These are phyloP conservation scores for Acanthurus leucopareius DNA, from an alignment of 2,797 vertebrate genomes.

Conservation along the genomic window DNA sequence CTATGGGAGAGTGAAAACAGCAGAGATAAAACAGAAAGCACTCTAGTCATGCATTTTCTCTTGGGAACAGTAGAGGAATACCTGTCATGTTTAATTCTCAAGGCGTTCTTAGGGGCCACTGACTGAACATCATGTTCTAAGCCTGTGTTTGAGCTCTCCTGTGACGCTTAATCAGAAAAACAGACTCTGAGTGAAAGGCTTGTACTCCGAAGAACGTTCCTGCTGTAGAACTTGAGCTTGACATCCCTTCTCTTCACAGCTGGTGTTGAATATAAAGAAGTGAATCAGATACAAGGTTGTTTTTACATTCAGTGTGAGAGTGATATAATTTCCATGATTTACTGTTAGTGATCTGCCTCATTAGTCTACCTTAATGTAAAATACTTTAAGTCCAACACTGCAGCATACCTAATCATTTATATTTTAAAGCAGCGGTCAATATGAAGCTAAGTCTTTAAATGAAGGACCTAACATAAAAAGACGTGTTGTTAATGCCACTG, in stretches of 20 bases:
- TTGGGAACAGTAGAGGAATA: slow-evolving; percentile 33
- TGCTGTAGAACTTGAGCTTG: background rate
- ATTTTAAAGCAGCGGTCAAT: background rate
- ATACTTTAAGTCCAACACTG: background rate
- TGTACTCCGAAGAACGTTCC: background rate
- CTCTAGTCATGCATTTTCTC: slow-evolving; percentile 25
- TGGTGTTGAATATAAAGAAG: slow-evolving; percentile 28
- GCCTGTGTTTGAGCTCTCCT: background rate
- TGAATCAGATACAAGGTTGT: slow-evolving; percentile 2
- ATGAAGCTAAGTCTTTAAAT: no score
- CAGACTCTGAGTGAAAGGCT: background rate
- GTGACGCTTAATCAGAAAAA: background rate
- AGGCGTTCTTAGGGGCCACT: background rate
- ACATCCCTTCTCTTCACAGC: slow-evolving; percentile 4
- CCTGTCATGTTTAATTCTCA: slow-evolving; percentile 54
- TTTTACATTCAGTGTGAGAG: background rate
- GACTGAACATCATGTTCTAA: slow-evolving; percentile 28
- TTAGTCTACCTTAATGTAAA: background rate
- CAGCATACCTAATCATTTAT: background rate
- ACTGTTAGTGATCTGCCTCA: background rate
- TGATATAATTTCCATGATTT: background rate
- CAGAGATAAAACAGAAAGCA: slow-evolving; percentile 37
- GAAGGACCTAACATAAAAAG: no score
- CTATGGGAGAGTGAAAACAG: slow-evolving; percentile 26
- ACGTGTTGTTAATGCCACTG: no score